These are phyloP conservation scores for Neoarius graeffei DNA, from an alignment of 2,113 vertebrate genomes.

Conservation along the genomic window DNA sequence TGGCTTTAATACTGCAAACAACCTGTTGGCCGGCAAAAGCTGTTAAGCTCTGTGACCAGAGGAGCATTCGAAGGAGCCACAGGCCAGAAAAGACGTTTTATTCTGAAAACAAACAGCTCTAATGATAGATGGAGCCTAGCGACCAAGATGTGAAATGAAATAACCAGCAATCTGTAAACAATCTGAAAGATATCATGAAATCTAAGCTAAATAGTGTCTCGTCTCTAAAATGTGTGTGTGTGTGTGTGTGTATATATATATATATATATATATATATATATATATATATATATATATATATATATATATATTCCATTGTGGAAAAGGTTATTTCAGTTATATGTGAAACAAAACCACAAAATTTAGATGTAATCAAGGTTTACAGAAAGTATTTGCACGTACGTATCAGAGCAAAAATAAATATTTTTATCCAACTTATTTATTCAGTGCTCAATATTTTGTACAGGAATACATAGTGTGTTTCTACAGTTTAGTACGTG, in stretches of 20 bases:
- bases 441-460: constrained; percentile 64
- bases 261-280: neutral
- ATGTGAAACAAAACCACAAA: neutral
- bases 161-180: constrained; percentile 52
- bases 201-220: neutral
- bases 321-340: neutral
- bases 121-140: constrained; percentile 59
- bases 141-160: constrained; percentile 59
- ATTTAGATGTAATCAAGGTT: neutral
- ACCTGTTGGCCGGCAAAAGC: constrained; percentile 74
- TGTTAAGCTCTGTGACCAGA: constrained; percentile 66
- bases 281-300: too few relatives aligned
- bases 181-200: constrained; percentile 17
- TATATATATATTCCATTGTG: neutral
- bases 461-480: constrained; percentile 66
- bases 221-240: neutral
- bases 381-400: constrained; percentile 50
- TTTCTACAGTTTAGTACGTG: constrained; percentile 74
- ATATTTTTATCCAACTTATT: constrained; percentile 59
- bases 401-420: constrained; percentile 46
- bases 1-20: constrained; percentile 82
- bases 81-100: constrained; percentile 65
- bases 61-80: constrained; percentile 55
- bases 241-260: too few relatives aligned
- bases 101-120: constrained; percentile 73